A percentile compares a stretch with the other conserved stretches of the same genome.
Conservation (phyloP, 2,888 invertebrate genomes). For the Stratiomys singularior region DNA sequence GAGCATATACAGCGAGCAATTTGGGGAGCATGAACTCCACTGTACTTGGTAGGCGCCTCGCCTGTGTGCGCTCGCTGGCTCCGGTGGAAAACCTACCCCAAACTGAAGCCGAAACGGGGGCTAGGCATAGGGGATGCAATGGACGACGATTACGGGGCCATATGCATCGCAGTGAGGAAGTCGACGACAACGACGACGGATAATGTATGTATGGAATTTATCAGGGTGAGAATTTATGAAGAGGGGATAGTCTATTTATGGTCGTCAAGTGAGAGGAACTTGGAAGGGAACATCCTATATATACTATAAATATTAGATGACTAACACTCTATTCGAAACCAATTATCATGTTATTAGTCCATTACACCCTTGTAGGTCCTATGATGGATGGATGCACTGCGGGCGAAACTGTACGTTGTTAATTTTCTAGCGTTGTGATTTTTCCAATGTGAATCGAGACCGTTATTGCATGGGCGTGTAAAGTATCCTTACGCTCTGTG, state of each 20-base stretch:
- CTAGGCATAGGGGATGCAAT: background rate
- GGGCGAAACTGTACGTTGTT: background rate
- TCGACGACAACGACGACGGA: background rate
- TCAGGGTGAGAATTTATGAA: constrained; percentile 20
- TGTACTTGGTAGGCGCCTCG: background rate
- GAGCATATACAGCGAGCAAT: background rate
- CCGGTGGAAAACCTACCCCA: constrained; percentile 30
- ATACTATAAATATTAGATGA: constrained; percentile 35
- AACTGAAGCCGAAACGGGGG: constrained; percentile 20
- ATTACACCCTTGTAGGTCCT: constrained; percentile 11
- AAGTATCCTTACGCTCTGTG: too few relatives aligned
- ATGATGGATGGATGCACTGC: constrained; percentile 6
- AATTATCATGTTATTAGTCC: constrained; percentile 28
- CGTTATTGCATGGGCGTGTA: too few relatives aligned
- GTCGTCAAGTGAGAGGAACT: constrained; percentile 26
- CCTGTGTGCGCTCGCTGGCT: background rate
- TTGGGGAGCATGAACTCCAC: constrained; percentile 31
- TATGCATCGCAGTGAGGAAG: constrained; percentile 26
- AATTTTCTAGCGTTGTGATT: too few relatives aligned
- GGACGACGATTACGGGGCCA: constrained; percentile 1
- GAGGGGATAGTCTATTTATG: constrained; percentile 34
- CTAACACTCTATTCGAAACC: constrained; percentile 29
- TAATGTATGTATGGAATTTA: constrained; percentile 12
- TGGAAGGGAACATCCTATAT: constrained; percentile 23
- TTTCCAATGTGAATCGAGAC: too few relatives aligned